Evolutionary conservation across 30 jellyfish, hydroid and myxozoan genomes (phyloP).

Genomic region (Turritopsis dohrnii): DNA sequence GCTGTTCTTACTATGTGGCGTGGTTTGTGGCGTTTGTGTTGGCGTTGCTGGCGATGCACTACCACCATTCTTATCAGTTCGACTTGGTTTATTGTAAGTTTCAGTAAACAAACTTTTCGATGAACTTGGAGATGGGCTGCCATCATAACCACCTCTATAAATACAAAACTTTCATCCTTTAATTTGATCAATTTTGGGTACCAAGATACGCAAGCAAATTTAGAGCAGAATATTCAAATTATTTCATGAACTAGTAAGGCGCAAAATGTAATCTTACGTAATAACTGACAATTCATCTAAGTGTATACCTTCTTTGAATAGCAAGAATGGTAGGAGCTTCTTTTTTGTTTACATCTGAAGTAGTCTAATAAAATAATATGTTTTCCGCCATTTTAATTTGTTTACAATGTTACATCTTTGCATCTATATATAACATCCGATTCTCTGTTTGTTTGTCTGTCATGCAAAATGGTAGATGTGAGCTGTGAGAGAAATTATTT

Average conservation of each 20-base stretch:
- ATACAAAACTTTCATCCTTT: no score
- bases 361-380: constrained; percentile 14
- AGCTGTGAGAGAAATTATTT: no score
- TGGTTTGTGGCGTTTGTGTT: constrained; percentile 16
- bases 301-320: constrained; percentile 36
- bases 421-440: no score
- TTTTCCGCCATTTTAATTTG: no score
- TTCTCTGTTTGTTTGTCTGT: no score
- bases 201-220: no score
- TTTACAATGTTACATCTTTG: no score
- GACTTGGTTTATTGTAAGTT: constrained; percentile 21
- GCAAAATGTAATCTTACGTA: no score
- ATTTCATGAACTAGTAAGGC: no score
- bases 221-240: no score
- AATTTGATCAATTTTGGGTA: no score
- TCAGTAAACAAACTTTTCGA: constrained; percentile 7
- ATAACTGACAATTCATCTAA: background rate
- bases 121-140: constrained; percentile 12
- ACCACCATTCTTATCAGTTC: constrained; percentile 22
- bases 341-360: background rate
- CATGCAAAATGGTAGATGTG: no score
- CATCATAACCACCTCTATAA: background rate
- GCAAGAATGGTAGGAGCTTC: constrained; percentile 33
- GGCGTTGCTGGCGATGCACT: constrained; percentile 36
- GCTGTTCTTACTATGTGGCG: background rate